A percentile compares a stretch with the other conserved stretches of the same genome.
Evolutionary conservation across 2,888 invertebrate species (phyloP).

Genomic region (Electrophaes corylata): DNA sequence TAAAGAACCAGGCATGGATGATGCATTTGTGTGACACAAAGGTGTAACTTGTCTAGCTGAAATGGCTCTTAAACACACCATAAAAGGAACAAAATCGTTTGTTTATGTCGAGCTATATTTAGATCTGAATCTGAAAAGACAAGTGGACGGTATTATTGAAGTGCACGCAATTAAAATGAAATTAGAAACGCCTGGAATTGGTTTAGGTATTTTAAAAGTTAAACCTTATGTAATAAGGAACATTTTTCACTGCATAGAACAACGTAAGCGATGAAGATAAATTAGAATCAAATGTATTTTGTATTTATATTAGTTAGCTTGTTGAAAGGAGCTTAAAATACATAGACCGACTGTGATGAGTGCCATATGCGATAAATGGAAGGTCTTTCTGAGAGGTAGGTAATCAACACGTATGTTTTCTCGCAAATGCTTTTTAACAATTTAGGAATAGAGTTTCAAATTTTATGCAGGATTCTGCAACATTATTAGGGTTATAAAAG

Average conservation of each 20-base stretch:
- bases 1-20: slow-evolving; percentile 34
- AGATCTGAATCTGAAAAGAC: slow-evolving; percentile 44
- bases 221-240: rapidly evolving
- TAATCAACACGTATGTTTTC: slow-evolving; percentile 22
- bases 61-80: slow-evolving; percentile 3
- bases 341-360: slow-evolving; percentile 25
- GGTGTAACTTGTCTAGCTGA: slow-evolving; percentile 7
- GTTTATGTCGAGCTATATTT: not conserved
- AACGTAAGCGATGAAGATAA: slow-evolving; percentile 33
- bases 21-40: slow-evolving; percentile 3
- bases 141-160: slow-evolving; percentile 53
- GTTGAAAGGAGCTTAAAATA: slow-evolving; percentile 32
- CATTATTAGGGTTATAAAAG: not conserved
- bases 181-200: slow-evolving; percentile 39
- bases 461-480: not conserved
- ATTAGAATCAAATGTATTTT: slow-evolving; percentile 32
- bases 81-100: slow-evolving; percentile 7
- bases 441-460: slow-evolving; percentile 4
- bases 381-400: slow-evolving; percentile 22
- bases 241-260: slow-evolving; percentile 21
- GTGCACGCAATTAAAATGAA: slow-evolving; percentile 56
- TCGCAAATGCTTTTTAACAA: slow-evolving; percentile 1
- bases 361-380: slow-evolving; percentile 35
- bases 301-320: slow-evolving; percentile 31
- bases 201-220: slow-evolving; percentile 30